A percentile compares a stretch with the other conserved stretches of the same genome.
Evolutionary conservation across 2,888 invertebrate genomes (phyloP).

Genomic region (Thyatira batis): DNA sequence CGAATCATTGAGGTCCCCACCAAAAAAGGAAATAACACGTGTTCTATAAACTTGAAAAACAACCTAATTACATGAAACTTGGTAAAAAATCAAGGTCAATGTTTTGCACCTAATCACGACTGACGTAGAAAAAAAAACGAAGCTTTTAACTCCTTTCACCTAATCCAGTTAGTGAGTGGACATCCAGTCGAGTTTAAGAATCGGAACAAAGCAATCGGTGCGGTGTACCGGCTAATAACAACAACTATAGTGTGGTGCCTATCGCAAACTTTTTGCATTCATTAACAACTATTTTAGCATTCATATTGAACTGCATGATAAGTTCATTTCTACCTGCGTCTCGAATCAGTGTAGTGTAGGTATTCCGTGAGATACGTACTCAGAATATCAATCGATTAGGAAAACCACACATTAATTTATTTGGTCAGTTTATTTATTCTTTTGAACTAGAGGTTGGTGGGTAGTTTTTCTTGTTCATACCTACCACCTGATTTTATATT

Average conservation of each 20-base stretch:
- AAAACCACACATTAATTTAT: background rate
- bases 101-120: slow-evolving; percentile 38
- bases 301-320: slow-evolving; percentile 54
- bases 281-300: slow-evolving; percentile 50
- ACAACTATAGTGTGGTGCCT: slow-evolving; percentile 35
- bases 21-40: background rate
- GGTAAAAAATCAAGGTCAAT: slow-evolving; percentile 54
- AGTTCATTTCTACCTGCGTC: slow-evolving; percentile 57
- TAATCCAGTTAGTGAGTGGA: slow-evolving; percentile 29
- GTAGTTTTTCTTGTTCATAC: background rate
- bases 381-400: background rate
- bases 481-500: background rate
- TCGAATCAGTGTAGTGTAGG: slow-evolving; percentile 36
- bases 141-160: slow-evolving; percentile 49
- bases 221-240: slow-evolving; percentile 24
- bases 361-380: slow-evolving; percentile 17
- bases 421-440: background rate
- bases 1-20: no score
- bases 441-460: background rate
- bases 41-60: background rate
- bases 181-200: slow-evolving; percentile 15
- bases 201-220: slow-evolving; percentile 46
- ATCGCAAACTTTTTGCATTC: slow-evolving; percentile 56
- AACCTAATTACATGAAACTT: slow-evolving; percentile 10
- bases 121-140: slow-evolving; percentile 24